Evolutionary conservation across 2,113 vertebrate genomes (phyloP).

Genomic region (Labrus mixtus): DNA sequence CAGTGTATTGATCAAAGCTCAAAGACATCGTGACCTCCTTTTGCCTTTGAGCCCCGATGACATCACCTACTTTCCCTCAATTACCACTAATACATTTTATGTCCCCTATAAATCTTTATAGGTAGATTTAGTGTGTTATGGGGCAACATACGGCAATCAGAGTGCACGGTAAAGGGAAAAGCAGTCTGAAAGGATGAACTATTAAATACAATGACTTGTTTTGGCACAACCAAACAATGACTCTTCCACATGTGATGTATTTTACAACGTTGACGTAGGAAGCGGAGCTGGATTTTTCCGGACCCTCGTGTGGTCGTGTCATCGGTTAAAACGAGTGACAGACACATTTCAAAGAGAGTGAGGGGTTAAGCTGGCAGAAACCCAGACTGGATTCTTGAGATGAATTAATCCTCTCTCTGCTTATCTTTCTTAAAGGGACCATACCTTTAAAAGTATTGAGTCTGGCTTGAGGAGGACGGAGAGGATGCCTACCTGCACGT

Average conservation of each 20-base stretch:
- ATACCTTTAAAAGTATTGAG: background rate
- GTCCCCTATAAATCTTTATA: background rate
- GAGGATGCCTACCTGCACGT: conserved; percentile 77
- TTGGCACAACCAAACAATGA: background rate
- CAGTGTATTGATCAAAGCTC: too few species aligned
- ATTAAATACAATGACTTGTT: background rate
- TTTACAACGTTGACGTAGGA: too few species aligned
- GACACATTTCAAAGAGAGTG: background rate
- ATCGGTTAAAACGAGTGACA: background rate
- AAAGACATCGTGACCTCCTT: background rate
- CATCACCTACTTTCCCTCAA: background rate
- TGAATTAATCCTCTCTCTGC: background rate
- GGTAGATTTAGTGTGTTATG: background rate
- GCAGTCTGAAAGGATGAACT: background rate
- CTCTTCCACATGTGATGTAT: background rate
- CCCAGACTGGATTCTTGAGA: conserved; percentile 1
- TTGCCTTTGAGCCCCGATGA: background rate
- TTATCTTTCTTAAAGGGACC: too few species aligned
- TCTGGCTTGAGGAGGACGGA: background rate
- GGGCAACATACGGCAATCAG: background rate
- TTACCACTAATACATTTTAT: background rate
- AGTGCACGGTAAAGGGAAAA: background rate
- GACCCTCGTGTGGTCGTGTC: background rate
- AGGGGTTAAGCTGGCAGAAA: background rate
- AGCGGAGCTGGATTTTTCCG: too few species aligned